Percentiles rank a stretch among this genome's conserved stretches.
Conservation (phyloP, 2,888 invertebrate genomes). For the Rhimphoctona megacephalus region DNA sequence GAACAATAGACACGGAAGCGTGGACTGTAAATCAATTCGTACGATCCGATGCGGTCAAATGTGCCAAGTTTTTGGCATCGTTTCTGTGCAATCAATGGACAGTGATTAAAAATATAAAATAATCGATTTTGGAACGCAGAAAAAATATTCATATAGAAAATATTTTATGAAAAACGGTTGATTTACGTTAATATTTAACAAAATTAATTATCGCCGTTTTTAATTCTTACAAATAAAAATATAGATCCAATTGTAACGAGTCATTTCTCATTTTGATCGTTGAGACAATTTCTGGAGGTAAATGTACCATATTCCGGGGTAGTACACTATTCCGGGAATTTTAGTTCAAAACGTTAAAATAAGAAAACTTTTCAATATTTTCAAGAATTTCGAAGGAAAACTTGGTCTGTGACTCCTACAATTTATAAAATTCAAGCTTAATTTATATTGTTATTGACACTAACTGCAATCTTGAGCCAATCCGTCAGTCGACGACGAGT, state of each 20-base stretch:
- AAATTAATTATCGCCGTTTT: neutral
- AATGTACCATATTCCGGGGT: too few species aligned
- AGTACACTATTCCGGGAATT: too few species aligned
- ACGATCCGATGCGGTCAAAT: neutral
- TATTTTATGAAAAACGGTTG: neutral
- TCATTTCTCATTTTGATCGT: too few species aligned
- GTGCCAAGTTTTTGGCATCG: neutral
- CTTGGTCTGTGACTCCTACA: too few species aligned
- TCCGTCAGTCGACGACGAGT: too few species aligned
- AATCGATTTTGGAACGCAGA: neutral
- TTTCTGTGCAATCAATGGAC: neutral
- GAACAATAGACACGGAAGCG: slow-evolving; percentile 23
- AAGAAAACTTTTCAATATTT: too few species aligned
- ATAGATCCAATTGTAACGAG: neutral
- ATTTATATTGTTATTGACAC: too few species aligned
- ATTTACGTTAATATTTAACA: neutral
- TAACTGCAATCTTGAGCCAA: too few species aligned
- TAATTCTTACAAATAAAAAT: neutral
- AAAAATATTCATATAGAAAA: neutral
- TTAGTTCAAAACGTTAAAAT: too few species aligned
- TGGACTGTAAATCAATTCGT: slow-evolving; percentile 5
- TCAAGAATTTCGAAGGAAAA: too few species aligned
- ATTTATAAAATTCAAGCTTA: too few species aligned
- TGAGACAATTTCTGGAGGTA: too few species aligned
- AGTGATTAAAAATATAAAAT: neutral